Evolutionary conservation across 2,888 invertebrate genomes (phyloP).

Genomic region (Phaedon cochleariae): DNA sequence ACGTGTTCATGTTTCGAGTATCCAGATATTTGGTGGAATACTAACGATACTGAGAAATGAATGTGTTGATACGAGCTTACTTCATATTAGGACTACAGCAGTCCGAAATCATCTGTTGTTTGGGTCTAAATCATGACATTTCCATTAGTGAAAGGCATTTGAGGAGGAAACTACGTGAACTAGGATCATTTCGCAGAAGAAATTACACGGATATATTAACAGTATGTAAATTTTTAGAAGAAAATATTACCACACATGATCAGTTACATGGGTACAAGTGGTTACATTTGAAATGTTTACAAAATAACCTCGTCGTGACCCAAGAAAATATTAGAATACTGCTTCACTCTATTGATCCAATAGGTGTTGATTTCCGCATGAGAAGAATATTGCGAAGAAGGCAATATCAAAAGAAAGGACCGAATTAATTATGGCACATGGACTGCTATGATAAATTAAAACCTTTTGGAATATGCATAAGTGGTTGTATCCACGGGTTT

Average conservation of each 20-base stretch:
- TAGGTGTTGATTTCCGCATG: not conserved
- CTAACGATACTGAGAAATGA: no score
- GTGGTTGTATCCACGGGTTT: not conserved
- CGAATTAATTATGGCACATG: constrained; percentile 11
- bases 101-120: not conserved
- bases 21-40: no score
- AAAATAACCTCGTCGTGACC: not conserved
- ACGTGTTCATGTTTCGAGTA: no score
- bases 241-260: not conserved
- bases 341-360: constrained; percentile 6
- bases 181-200: not conserved
- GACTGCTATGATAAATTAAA: constrained; percentile 7
- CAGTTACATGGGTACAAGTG: no score
- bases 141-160: not conserved
- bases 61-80: not conserved
- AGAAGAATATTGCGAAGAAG: constrained; percentile 4
- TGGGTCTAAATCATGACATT: not conserved
- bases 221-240: not conserved
- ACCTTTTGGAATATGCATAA: constrained; percentile 9
- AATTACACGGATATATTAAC: not conserved
- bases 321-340: not conserved
- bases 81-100: not conserved
- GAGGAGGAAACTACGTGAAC: no score
- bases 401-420: constrained; percentile 1
- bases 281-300: constrained; percentile 8